Evolutionary conservation across 2,113 vertebrate genomes (phyloP), one percentile per base, ranked within the genome.

Genomic region (Petromus typicus): DNA sequence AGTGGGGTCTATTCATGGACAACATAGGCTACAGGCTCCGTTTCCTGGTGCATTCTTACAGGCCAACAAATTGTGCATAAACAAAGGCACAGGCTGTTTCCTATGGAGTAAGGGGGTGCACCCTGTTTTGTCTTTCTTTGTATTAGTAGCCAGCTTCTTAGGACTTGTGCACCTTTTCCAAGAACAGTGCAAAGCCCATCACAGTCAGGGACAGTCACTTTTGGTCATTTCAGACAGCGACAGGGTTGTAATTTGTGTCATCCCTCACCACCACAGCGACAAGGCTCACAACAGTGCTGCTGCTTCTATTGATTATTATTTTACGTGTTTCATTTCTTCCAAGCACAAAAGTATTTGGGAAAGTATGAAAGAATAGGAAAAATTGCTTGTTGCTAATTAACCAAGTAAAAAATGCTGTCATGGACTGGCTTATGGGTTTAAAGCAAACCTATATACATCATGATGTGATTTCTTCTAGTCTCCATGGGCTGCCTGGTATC

Each of bases 191-290:
- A 43, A n/a, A 2, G 43, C 5, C 69, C 3, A 3, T 18, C 20
- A 1, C 3, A 1, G 6, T 4, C 1, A 4, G 67, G 45, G 17
- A 18, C 22, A 23, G 17, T 18, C 30, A 12, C 18, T 69, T 45
- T 64, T 57, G 1, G 34, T 75, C 51, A 3, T 2, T 7, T 48
- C 85, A 30, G 12, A 2, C 0, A 1, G 7, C 17, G 20, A 30
- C 7, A 0, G 30, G 61, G 59, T 34, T 45, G 56, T 7, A 1
- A n/a, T 7, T 2, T 3, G 67, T 2, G 27, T 11, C 0, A 0
- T 0, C 56, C 1, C 48, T n/a, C 45, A 3, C 40, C 27, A 3
- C 17, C 0, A 25, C 12, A 22, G 17, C 54, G 23, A 86, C 0
- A 18, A 48, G 66, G 30, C 45, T 69, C 5, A 18, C 4, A 0